Conservation (phyloP, 1,140 invertebrate genomes). For the Conus ventricosus region DNA sequence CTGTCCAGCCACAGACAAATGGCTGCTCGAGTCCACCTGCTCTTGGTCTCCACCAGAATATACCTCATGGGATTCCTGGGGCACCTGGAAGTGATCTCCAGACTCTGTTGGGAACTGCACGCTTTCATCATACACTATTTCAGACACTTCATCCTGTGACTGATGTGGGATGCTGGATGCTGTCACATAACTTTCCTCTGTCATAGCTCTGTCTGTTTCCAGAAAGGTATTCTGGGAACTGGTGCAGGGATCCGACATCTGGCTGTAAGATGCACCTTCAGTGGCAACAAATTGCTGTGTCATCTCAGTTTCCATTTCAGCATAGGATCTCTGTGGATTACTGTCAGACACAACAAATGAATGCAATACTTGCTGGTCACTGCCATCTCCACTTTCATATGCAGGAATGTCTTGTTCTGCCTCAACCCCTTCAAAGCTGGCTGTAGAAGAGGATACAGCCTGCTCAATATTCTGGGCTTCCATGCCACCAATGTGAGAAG, state of each 20-base stretch:
- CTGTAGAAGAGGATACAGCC: conserved; percentile 16
- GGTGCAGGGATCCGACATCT: not conserved
- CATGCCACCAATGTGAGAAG: not conserved
- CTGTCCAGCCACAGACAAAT: not conserved
- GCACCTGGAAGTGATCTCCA: not conserved
- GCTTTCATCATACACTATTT: not conserved
- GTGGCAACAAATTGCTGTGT: not conserved
- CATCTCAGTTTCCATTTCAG: not conserved
- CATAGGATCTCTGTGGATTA: not conserved
- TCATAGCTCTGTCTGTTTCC: not conserved
- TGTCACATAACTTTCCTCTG: not conserved
- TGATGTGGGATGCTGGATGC: not conserved
- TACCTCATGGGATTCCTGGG: not conserved
- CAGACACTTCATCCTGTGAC: not conserved
- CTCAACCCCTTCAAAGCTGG: not conserved
- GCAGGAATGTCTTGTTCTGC: not conserved
- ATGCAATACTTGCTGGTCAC: not conserved
- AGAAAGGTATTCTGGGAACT: not conserved
- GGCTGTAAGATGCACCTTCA: not conserved
- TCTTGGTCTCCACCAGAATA: not conserved
- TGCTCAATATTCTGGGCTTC: not conserved
- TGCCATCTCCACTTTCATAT: not conserved
- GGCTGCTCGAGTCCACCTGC: not conserved
- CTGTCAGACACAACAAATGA: not conserved
- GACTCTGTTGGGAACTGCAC: not conserved